Conservation (phyloP, 2,888 invertebrate genomes). For the Acrobasis consociella region DNA sequence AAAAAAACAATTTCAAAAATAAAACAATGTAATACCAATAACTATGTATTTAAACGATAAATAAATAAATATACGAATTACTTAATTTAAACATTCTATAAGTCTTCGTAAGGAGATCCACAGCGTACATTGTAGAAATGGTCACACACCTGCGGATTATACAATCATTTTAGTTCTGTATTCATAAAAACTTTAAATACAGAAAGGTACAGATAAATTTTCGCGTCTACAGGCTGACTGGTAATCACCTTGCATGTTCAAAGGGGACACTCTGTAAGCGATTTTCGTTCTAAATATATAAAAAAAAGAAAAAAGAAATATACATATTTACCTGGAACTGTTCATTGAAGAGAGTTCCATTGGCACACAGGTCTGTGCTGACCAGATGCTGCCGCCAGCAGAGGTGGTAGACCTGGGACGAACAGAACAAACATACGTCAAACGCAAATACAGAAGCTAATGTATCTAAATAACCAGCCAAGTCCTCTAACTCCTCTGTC, state of each 20-base stretch:
- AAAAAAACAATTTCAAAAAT: slow-evolving; percentile 14
- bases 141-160: slow-evolving; percentile 80
- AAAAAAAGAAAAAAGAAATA: not conserved
- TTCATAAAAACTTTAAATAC: not conserved
- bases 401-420: slow-evolving; percentile 83
- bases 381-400: slow-evolving; percentile 82
- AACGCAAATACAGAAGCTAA: too few species aligned
- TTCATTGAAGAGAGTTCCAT: slow-evolving; percentile 86
- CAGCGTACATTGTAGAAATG: slow-evolving; percentile 86
- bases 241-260: too few species aligned
- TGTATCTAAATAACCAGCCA: too few species aligned
- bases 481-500: too few species aligned
- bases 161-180: not conserved
- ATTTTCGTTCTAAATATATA: too few species aligned
- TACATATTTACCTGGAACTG: slow-evolving; percentile 78
- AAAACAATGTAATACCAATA: not conserved
- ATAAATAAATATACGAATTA: slow-evolving; percentile 22
- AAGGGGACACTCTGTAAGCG: too few species aligned
- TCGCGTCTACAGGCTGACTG: too few species aligned
- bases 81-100: slow-evolving; percentile 50
- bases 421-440: slow-evolving; percentile 6
- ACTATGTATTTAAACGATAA: slow-evolving; percentile 5
- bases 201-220: too few species aligned
- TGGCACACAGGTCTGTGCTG: slow-evolving; percentile 84
- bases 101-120: slow-evolving; percentile 83